Evolutionary conservation across 2,113 vertebrate species (phyloP).

Genomic region (Canis aureus): DNA sequence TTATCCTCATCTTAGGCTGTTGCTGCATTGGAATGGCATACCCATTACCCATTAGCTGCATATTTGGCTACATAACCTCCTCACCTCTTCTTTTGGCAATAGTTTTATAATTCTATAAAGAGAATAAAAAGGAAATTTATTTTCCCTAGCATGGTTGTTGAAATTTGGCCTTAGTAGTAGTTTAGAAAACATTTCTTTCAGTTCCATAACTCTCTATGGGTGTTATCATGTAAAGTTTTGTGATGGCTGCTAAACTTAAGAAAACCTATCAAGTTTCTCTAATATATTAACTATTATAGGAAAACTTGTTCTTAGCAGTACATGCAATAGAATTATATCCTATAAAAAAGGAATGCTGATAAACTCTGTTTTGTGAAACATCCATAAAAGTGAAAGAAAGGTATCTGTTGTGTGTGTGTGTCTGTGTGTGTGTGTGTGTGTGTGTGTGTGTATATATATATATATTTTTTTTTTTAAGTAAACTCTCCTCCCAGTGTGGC

Average conservation of each 20-base stretch:
- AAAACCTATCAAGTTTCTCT: conserved; percentile 9
- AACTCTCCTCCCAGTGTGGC: neutral
- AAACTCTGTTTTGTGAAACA: conserved; percentile 16
- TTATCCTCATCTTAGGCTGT: neutral
- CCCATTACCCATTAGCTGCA: neutral
- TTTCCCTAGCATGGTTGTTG: neutral
- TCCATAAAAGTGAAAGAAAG: neutral
- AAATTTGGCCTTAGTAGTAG: neutral
- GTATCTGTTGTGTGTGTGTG: too few relatives aligned
- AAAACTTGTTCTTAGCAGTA: neutral
- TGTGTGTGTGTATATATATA: too few relatives aligned
- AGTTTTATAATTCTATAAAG: neutral
- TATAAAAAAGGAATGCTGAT: neutral
- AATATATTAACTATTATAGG: neutral
- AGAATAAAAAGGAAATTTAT: neutral
- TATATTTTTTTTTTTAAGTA: neutral
- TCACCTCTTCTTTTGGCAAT: neutral
- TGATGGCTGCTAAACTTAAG: neutral
- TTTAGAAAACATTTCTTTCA: neutral
- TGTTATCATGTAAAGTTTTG: neutral
- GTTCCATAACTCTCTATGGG: neutral
- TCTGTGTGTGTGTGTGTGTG: too few relatives aligned
- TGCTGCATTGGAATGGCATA: neutral
- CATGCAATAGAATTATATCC: neutral
- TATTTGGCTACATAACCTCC: neutral